Base-by-base conservation (phyloP, 2,113 vertebrate genomes). In the Herpailurus yagouaroundi region DNA sequence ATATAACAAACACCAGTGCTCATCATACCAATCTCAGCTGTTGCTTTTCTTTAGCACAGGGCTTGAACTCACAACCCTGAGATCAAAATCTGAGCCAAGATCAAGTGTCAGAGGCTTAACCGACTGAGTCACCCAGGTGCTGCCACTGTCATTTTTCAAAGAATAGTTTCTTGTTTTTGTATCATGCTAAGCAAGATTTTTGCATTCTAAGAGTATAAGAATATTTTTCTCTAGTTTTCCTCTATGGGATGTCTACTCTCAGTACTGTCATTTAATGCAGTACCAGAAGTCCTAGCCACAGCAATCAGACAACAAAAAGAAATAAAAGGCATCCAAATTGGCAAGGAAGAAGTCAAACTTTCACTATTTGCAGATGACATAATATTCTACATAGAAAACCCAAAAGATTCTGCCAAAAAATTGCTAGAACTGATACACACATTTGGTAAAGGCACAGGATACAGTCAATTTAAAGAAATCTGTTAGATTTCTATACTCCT, bases 171-270 rank as follows among this genome's bases (percentile, higher is more conserved):
- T 87, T 68, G 18, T 21, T 85, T 85, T 88, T 96, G 21, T 87
- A 77, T 76, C 69, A 94, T 19, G 57, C 79, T 89, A 68, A 89
- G 36, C 33, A 95, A 80, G 79, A 64, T 73, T 81, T 89, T 89
- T 29, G 77, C n/a, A 68, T 96, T 79, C 31, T 92, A 38, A 79
- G 80, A 68, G 3, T 93, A 64, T 89, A 74, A 90, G 50, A 84
- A 60, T 93, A 84, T 68, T 82, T 81, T 68, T 33, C 48, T 12
- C 25, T 84, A 31, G 13, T 89, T 76, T 76, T 76, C 38, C 13
- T 76, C 38, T 76, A 45, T 29, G 73, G 12, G 13, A 29, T 27
- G 25, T 8, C 23, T 25, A 76, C 38, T 45, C 5, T 76, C 73
- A 76, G 38, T 13, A 76, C 38, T 76, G 38, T 45, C 45, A 76